Percentiles rank a stretch among this genome's conserved stretches.
These are phyloP conservation scores for Camelus bactrianus DNA, from an alignment of 2,113 vertebrate species.

Conservation along the genomic window DNA sequence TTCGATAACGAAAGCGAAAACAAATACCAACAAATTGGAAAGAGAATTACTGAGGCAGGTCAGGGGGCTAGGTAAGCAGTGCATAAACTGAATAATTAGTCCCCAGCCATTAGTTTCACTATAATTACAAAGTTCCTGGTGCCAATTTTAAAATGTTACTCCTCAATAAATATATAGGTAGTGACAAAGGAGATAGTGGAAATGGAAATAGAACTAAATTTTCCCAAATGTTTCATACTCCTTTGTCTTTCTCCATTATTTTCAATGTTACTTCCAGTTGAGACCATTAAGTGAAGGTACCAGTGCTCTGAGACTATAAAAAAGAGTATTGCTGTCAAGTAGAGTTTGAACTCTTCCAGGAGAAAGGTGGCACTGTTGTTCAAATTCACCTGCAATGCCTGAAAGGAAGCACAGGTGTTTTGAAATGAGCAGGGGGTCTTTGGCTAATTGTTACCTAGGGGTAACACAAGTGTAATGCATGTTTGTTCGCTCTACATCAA, in stretches of 20 bases:
- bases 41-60: not conserved
- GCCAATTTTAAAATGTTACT: slow-evolving; percentile 28
- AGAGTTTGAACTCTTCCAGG: not conserved
- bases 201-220: slow-evolving; percentile 31
- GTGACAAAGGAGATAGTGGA: not conserved
- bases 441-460: not conserved
- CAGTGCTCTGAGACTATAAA: not conserved
- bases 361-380: not conserved
- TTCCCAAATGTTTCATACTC: not conserved
- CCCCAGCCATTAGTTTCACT: slow-evolving; percentile 5
- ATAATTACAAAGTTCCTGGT: slow-evolving; percentile 51
- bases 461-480: not conserved
- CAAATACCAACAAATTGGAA: slow-evolving; percentile 17
- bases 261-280: not conserved
- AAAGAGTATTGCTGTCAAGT: not conserved
- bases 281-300: slow-evolving; percentile 23
- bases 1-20: slow-evolving; percentile 49
- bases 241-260: not conserved
- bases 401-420: not conserved
- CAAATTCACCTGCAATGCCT: not conserved
- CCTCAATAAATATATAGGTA: slow-evolving; percentile 4
- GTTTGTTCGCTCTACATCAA: not conserved
- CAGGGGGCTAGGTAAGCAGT: not conserved
- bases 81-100: slow-evolving; percentile 60
- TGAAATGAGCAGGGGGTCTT: not conserved